Conservation (phyloP, 2,888 invertebrate species). For the Patella caerulea region DNA sequence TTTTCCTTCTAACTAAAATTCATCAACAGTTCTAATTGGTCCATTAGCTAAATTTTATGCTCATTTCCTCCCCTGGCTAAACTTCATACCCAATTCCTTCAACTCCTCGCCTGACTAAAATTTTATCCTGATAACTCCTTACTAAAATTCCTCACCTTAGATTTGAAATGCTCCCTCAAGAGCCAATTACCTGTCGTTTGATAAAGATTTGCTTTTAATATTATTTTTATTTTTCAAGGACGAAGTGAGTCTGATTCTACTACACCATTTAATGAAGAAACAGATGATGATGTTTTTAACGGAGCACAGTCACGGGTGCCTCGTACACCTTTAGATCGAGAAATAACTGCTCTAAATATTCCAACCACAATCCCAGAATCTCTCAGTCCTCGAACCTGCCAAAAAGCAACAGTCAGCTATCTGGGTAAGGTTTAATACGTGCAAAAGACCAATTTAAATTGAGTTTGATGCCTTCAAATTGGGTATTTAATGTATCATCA, state of each 20-base stretch:
- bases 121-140: no score
- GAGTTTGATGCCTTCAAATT: neutral
- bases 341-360: constrained; percentile 31
- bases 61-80: no score
- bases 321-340: constrained; percentile 29
- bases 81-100: no score
- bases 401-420: constrained; percentile 8
- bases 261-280: constrained; percentile 6
- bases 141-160: no score
- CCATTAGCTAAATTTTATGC: no score
- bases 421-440: neutral
- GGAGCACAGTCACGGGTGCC: constrained; percentile 19
- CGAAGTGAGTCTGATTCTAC: neutral
- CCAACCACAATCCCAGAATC: constrained; percentile 37
- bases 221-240: neutral
- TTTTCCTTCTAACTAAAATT: no score
- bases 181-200: no score
- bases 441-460: neutral
- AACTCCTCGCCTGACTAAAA: no score
- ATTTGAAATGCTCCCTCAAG: no score
- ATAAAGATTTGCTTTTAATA: no score
- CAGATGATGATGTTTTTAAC: constrained; percentile 5
- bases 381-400: constrained; percentile 22
- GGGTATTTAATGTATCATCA: neutral
- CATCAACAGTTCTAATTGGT: no score